A percentile compares a stretch with the other conserved stretches of the same genome.
phyloP scores from a whole-genome alignment of 2,113 vertebrate genomes.

The Shinisaurus crocodilurus region DNA sequence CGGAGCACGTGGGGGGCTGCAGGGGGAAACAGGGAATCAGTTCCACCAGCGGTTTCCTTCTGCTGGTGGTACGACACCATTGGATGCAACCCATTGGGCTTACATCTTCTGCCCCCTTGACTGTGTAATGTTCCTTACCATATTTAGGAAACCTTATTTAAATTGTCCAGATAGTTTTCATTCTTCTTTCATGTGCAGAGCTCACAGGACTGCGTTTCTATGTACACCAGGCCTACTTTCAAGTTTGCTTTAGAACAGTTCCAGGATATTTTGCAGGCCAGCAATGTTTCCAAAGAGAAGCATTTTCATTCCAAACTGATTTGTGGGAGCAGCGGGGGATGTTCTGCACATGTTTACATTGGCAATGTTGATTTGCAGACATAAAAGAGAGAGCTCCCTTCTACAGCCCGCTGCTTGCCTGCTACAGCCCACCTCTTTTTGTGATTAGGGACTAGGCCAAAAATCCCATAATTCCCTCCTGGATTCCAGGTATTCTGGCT shows the following conservation, averaged over 20 bases:
- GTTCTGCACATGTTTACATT: background rate
- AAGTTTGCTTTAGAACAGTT: accelerated
- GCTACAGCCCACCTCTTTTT: background rate
- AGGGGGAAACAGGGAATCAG: no score
- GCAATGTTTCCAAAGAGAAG: background rate
- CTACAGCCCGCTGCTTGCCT: background rate
- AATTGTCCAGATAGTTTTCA: background rate
- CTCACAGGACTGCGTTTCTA: background rate
- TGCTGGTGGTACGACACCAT: no score
- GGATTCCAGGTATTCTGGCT: background rate
- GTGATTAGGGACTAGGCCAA: background rate
- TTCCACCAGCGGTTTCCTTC: no score
- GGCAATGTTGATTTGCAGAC: background rate
- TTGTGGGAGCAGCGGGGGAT: background rate
- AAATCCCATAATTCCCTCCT: background rate
- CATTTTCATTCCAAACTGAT: background rate
- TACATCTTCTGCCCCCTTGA: background rate
- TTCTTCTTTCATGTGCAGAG: background rate
- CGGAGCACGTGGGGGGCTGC: no score
- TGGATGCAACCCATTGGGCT: background rate
- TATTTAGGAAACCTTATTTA: background rate
- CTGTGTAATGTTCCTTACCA: background rate
- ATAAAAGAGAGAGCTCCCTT: background rate
- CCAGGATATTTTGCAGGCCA: background rate
- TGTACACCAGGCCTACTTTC: background rate